Base-by-base conservation (phyloP, 2,113 vertebrate genomes). In the Lagenorhynchus albirostris region DNA sequence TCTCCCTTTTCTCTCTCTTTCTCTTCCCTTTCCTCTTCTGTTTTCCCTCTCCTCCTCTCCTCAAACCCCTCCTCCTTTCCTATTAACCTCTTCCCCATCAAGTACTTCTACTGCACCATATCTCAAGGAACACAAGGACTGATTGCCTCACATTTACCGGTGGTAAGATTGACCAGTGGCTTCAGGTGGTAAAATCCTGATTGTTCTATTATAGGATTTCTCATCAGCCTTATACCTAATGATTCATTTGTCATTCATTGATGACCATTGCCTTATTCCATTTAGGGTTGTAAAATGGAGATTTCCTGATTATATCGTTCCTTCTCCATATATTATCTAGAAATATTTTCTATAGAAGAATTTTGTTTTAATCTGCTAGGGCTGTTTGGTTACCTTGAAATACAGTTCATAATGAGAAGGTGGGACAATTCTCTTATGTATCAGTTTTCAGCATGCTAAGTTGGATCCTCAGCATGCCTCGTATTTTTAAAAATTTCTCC, bases 331-430 rank as follows among this genome's bases (percentile, higher is more conserved):
- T 84, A 76, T 95, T 38, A 38, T 62, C 21, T 76, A 74, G 23
- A 93, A 26, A 67, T 71, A 50, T 65, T 96, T 80, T 63, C 74
- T 76, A 15, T 77, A 68, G 29, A 60, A 58, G 23, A 65, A 44
- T 13, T 84, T 80, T 73, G 93, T 92, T 77, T 95, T 55, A 29
- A 84, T 31, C 29, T 73, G 20, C 21, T 74, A 73, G 21, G 20
- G 38, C 53, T 77, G 0, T 94, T 91, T 89, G 81, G 23, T 71
- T 65, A 77, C 38, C 8, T 93, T 70, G 77, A 97, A 89, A 26
- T 91, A 81, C 10, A 82, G 21, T 38, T 82, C 14, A 31, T 83
- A 74, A 29, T 79, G 73, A 47, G 21, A 50, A 44, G 6, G 11
- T 86, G 31, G 26, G 38, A 36, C 29, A 44, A 3, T 87, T 83